Conservation (phyloP, 2,888 invertebrate species). For the Trichogramma dendrolimi region DNA sequence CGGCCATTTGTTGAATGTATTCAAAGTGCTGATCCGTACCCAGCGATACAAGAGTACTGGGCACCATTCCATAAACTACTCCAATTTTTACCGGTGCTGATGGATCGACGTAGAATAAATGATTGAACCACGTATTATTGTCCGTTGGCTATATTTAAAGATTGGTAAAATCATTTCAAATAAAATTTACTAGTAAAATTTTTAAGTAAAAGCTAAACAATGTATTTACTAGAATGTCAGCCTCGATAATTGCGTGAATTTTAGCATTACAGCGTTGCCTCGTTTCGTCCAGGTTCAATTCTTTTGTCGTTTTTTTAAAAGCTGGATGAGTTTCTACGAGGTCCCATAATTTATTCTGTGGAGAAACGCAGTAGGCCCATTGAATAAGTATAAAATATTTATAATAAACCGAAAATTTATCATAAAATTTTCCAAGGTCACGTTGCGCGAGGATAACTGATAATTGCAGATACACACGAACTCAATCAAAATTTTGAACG, state of each 20-base stretch:
- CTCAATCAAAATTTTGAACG: too few species aligned
- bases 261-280: conserved; percentile 55
- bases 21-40: conserved; percentile 54
- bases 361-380: conserved; percentile 35
- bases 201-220: background rate
- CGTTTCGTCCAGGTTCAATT: conserved; percentile 66
- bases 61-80: conserved; percentile 53
- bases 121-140: conserved; percentile 27
- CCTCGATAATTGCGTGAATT: conserved; percentile 30
- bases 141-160: conserved; percentile 27
- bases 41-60: conserved; percentile 50
- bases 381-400: too few species aligned
- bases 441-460: too few species aligned
- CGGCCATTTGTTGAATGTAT: conserved; percentile 42
- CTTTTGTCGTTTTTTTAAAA: conserved; percentile 62
- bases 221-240: conserved; percentile 32
- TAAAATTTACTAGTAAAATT: background rate
- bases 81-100: conserved; percentile 47
- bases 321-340: conserved; percentile 71
- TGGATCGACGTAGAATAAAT: conserved; percentile 46
- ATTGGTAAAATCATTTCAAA: too few species aligned
- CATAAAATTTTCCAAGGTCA: too few species aligned
- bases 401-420: too few species aligned
- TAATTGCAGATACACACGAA: too few species aligned
- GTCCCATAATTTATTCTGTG: conserved; percentile 73